Base-by-base conservation (phyloP, 2,113 vertebrate genomes). In the Mystacornis crossleyi region DNA sequence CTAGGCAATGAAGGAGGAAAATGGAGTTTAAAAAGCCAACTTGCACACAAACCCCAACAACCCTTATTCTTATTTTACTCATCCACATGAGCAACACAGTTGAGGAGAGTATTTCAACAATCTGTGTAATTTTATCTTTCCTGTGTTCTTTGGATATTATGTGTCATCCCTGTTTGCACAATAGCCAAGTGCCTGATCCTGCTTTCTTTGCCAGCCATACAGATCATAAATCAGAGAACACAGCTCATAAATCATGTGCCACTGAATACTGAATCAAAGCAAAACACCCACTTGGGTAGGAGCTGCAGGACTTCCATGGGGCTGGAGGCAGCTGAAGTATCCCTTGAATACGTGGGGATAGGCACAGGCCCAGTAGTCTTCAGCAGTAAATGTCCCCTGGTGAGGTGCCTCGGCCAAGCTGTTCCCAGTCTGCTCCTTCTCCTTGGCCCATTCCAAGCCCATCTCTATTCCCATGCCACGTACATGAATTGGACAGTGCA, bases 91-190 rank as follows among this genome's bases (percentile, higher is more conserved):
- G 55, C 61, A 95, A 91, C 28, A 42, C 40, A 94, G 81, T 45
- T 77, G 69, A 94, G 60, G 42, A 92, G 88, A 92, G 19, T 71
- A 97, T 93, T 95, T 95, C 93, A 96, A 92, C 93, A 94, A 94
- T 96, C 88, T 88, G 90, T 83, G 85, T 96, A 86, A 95, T 96
- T 97, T 97, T 94, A 89, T 96, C 96, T 96, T 96, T 95, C 95
- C 93, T 94, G 82, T 94, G 92, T 89, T 96, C 71, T 94, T 86
- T 34, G 93, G 90, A 61, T 90, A 90, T 71, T 86, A 95, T 95
- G 90, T 94, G 93, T 96, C 96, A 96, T 94, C 93, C 43, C 53
- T 53, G 82, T 90, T 92, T 92, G 93, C 92, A 96, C 95, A 95
- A 96, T 64, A 89, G 90, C 88, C 82, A 93, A 92, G 55, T 94